Percentiles rank a stretch among this genome's conserved stretches.
phyloP scores from a whole-genome alignment of 2,888 invertebrate genomes.

The Harpalus rubripes region DNA sequence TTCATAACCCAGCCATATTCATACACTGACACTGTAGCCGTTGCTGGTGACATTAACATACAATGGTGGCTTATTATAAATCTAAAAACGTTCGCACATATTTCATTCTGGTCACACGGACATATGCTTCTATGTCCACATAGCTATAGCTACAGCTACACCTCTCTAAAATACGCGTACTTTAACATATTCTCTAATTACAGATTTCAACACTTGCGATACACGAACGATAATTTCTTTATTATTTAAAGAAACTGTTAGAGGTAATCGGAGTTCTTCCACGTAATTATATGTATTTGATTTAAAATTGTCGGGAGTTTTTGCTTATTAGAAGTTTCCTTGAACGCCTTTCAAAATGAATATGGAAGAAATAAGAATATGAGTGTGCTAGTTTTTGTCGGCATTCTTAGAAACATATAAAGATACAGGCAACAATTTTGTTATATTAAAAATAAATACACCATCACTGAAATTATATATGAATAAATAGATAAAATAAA shows the following conservation, averaged over 20 bases:
- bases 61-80: slow-evolving; percentile 73
- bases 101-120: slow-evolving; percentile 67
- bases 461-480: no score
- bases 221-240: slow-evolving; percentile 25
- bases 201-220: slow-evolving; percentile 44
- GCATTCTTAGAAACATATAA: background rate
- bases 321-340: background rate
- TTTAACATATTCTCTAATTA: slow-evolving; percentile 26
- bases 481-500: no score
- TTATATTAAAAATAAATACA: background rate
- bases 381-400: background rate
- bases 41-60: slow-evolving; percentile 72
- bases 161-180: slow-evolving; percentile 8
- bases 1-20: slow-evolving; percentile 64
- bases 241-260: slow-evolving; percentile 38
- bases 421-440: background rate
- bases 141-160: slow-evolving; percentile 31
- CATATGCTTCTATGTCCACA: slow-evolving; percentile 53
- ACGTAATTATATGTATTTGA: slow-evolving; percentile 29
- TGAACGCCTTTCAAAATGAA: background rate
- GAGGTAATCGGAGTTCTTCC: slow-evolving; percentile 5
- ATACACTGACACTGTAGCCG: slow-evolving; percentile 68
- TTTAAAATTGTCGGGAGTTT: slow-evolving; percentile 16
- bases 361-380: background rate
- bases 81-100: slow-evolving; percentile 71